phyloP scores from a whole-genome alignment of 2,113 vertebrate species.

The Bufo bufo region DNA sequence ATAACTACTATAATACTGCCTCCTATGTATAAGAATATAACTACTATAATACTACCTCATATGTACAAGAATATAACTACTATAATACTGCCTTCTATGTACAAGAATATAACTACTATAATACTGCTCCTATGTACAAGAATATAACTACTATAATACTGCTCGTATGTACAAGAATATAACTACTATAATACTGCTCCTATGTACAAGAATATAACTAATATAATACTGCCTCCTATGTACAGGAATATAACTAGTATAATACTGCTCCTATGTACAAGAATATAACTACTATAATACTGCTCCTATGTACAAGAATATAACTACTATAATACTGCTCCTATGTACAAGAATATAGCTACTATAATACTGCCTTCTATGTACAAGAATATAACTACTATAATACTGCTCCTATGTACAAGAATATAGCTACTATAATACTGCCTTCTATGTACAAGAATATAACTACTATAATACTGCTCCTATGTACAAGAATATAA shows the following conservation, averaged over 20 bases:
- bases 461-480: conserved; percentile 1
- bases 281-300: not conserved
- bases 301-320: not conserved
- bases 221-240: too few species aligned
- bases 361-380: conserved; percentile 3
- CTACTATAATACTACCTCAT: too few species aligned
- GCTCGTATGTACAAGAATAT: too few species aligned
- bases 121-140: not conserved
- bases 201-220: not conserved
- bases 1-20: not conserved
- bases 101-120: not conserved
- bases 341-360: not conserved
- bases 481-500: not conserved
- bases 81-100: not conserved
- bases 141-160: not conserved
- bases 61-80: not conserved
- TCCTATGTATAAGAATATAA: too few species aligned
- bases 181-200: not conserved
- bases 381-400: not conserved
- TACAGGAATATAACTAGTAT: not conserved
- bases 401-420: not conserved
- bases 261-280: not conserved
- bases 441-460: not conserved
- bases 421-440: conserved; percentile 1
- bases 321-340: not conserved